Evolutionary conservation across 1,140 invertebrate genomes (phyloP), one percentile per base, ranked within the genome.

Genomic region (Cydia splendana): DNA sequence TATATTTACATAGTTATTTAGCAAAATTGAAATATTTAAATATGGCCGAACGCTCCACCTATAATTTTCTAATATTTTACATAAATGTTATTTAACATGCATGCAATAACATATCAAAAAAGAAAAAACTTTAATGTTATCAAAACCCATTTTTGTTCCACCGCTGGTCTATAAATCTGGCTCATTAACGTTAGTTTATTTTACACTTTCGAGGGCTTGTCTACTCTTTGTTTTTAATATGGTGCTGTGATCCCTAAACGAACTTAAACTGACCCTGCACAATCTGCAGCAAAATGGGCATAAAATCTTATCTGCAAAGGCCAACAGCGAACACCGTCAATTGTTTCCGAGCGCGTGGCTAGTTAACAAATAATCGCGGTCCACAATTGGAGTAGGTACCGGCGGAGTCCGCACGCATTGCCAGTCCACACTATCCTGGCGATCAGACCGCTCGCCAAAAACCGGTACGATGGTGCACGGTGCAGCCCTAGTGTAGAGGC

Each of bases 291-390:
- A 76, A 76, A 79, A 77, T 79, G 65, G 81, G 79, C 82, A 85
- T 84, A 83, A 87, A 90, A 90, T 91, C 88, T 90, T 88, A 91
- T 89, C 88, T 90, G 81, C 84, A 84, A 82, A 87, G 80, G 84
- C 84, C 81, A 84, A 86, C 85, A 88, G 85, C 84, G 85, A 85
- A 85, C 84, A 88, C 85, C 81, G 85, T 85, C 91, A 92, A 92
- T 92, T 92, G 89, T 92, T 93, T 92, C 88, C 87, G 87, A 90
- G 85, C 89, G 89, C 89, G 88, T 91, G 91, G 89, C 88, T 85
- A 88, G 90, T 92, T 90, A 92, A 89, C 88, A 89, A 92, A 91
- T 92, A 90, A 92, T 89, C 87, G 87, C 87, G 79, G 84, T 82
- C 84, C 81, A 91, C 91, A 92, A 92, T 92, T 92, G 91, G 85